Evolutionary conservation across 2,797 vertebrate genomes (phyloP), one percentile per base, ranked within the genome.

Genomic region (Falco berigora): DNA sequence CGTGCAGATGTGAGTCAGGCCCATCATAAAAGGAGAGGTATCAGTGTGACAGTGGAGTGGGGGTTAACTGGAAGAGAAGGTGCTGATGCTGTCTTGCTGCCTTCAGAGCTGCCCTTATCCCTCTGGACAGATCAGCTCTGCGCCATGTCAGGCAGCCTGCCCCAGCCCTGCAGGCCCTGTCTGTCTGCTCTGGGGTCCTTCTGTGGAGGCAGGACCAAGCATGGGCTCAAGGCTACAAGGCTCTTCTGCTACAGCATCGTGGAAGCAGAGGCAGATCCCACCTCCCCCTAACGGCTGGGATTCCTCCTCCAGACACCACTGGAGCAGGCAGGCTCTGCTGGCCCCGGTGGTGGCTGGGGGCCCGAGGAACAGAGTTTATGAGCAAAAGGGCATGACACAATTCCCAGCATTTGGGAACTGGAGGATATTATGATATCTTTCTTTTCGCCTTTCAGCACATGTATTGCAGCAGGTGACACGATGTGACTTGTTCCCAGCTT

Each of bases 1-100:
- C 2, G 0, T 49, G 59, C 24, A 23, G n/a, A 30, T 0, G 0
- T 66, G 64, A 86, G 47, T 30, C 64, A 34, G 66, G n/a, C 2
- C 4, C 6, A 3, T 13, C 5, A 4, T 53, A 66, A 66, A 0
- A 2, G 69, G 47, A 89, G 42, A 50, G 66, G 69, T 25, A 28
- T 32, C 0, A 1, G 13, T 66, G 77, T n/a, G 69, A 58, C 56
- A 52, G 64, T 6, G 25, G 73, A 2, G 5, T 9, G 24, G 30
- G 30, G 24, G 36, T 34, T 76, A 30, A 20, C 34, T 46, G 66
- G 78, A 59, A 50, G 66, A 67, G 15, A 36, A 56, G 63, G n/a
- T 36, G 67, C 75, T 67, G 63, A 28, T 40, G 42, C 14, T 47
- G 40, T 23, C 46, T 68, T 25, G n/a, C 16, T 73, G 14, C 28